phyloP scores from a whole-genome alignment of 2,797 vertebrate genomes.

The Threskiornis aethiopicus region DNA sequence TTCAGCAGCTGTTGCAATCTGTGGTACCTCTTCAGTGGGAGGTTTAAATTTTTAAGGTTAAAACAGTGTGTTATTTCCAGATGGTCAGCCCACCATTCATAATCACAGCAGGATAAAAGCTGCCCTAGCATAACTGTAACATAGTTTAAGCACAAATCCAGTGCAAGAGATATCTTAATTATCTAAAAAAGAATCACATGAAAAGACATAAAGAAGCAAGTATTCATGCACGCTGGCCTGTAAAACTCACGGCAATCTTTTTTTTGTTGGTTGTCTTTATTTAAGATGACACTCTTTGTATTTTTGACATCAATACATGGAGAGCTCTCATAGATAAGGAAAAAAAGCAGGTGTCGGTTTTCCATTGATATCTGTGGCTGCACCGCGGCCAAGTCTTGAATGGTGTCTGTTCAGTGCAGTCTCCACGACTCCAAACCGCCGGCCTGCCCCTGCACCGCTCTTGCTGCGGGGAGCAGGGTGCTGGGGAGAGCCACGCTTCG shows the following conservation, averaged over 20 bases:
- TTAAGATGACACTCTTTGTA: background rate
- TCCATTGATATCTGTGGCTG: background rate
- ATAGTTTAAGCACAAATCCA: conserved; percentile 43
- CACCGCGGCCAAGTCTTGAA: background rate
- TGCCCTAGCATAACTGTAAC: background rate
- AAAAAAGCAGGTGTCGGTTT: background rate
- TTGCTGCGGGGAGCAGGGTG: background rate
- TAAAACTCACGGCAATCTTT: conserved; percentile 2
- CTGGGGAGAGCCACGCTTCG: background rate
- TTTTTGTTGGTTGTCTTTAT: background rate
- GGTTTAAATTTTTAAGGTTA: conserved; percentile 49
- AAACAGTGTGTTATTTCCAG: conserved; percentile 57
- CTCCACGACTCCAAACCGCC: rapidly evolving
- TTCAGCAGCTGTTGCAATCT: conserved; percentile 29
- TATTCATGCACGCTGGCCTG: background rate
- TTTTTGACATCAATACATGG: background rate
- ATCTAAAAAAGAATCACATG: conserved; percentile 33
- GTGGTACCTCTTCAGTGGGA: conserved; percentile 34
- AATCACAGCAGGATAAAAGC: background rate
- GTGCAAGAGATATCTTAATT: conserved; percentile 29
- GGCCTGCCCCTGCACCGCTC: background rate
- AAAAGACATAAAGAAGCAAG: conserved; percentile 33
- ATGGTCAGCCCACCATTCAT: conserved; percentile 35
- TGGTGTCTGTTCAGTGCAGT: background rate
- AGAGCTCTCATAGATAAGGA: background rate